These are phyloP conservation scores for Bergia puertoricense DNA, from an alignment of 92 coral and sea anemone genomes.

Conservation along the genomic window DNA sequence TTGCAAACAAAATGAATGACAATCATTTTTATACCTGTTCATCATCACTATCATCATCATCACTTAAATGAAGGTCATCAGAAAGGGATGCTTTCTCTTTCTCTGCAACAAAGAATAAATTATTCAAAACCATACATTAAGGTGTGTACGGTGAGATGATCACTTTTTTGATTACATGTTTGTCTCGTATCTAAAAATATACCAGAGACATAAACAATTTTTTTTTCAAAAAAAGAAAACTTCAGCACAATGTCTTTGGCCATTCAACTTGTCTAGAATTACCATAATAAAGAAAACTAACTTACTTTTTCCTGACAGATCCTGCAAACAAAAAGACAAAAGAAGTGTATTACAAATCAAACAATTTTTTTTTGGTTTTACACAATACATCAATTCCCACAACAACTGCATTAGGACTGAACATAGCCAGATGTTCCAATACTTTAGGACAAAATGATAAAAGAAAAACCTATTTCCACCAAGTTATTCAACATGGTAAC, in stretches of 20 bases:
- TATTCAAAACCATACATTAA: background rate
- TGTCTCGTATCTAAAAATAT: background rate
- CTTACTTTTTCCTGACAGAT: constrained; percentile 26
- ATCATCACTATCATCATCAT: constrained; percentile 87
- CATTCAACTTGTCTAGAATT: background rate
- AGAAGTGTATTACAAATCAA: background rate
- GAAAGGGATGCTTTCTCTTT: constrained; percentile 54
- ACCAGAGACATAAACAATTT: background rate
- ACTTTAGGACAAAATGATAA: background rate
- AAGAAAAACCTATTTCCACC: background rate
- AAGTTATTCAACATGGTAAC: too few species aligned
- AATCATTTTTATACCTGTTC: constrained; percentile 57
- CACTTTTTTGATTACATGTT: background rate
- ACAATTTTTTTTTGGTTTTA: background rate
- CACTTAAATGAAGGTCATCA: constrained; percentile 72
- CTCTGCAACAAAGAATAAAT: constrained; percentile 22
- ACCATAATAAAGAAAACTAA: background rate
- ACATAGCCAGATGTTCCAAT: background rate
- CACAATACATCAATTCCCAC: background rate
- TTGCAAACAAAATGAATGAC: background rate
- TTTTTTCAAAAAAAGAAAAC: too few species aligned
- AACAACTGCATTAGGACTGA: background rate
- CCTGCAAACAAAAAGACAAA: constrained; percentile 1
- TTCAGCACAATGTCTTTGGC: background rate
- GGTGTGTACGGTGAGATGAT: background rate